Conservation (phyloP, 1,140 invertebrate species). For the Sycobia sp. region DNA sequence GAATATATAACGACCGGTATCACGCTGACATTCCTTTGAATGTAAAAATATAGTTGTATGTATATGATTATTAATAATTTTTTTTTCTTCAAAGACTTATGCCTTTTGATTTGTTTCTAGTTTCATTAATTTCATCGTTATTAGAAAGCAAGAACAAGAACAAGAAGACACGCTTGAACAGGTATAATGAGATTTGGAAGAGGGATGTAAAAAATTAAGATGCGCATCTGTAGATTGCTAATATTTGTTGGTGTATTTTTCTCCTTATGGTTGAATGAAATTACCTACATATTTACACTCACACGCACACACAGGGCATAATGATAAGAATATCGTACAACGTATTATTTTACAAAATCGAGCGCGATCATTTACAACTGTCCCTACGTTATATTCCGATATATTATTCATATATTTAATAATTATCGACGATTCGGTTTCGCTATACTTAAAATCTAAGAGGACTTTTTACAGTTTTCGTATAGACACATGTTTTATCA, state of each 20-base stretch:
- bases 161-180: too few relatives aligned
- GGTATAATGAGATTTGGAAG: too few relatives aligned
- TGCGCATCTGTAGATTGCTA: constrained; percentile 27
- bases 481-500: constrained; percentile 17
- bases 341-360: constrained; percentile 47
- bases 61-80: too few relatives aligned
- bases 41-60: too few relatives aligned
- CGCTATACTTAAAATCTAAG: constrained; percentile 19
- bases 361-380: too few relatives aligned
- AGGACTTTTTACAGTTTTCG: constrained; percentile 29
- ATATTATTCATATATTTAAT: too few relatives aligned
- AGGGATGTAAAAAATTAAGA: constrained; percentile 3
- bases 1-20: too few relatives aligned
- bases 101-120: too few relatives aligned
- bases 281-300: constrained; percentile 55
- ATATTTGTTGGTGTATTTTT: constrained; percentile 44
- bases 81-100: too few relatives aligned
- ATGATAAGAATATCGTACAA: constrained; percentile 44
- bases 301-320: constrained; percentile 41
- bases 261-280: constrained; percentile 37
- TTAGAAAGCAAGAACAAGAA: not conserved
- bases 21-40: too few relatives aligned
- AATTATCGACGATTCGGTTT: constrained; percentile 8
- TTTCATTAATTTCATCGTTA: too few relatives aligned
- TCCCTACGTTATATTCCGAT: constrained; percentile 3